phyloP scores from a whole-genome alignment of 2,888 invertebrate genomes.

The Hirtodrosophila cameraria region DNA sequence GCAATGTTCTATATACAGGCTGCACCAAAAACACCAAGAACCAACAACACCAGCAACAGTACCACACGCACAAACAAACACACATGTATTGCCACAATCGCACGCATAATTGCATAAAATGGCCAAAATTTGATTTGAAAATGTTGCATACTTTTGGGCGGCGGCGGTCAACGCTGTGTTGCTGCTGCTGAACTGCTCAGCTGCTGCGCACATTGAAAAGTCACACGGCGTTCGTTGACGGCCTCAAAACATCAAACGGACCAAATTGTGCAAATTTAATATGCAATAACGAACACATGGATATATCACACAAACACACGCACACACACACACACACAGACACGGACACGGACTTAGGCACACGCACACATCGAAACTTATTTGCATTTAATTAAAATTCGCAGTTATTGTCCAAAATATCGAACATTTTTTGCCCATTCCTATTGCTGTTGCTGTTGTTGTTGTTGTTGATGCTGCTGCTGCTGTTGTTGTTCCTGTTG shows the following conservation, averaged over 20 bases:
- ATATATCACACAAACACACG: conserved; percentile 5
- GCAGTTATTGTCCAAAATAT: conserved; percentile 70
- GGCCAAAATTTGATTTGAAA: conserved; percentile 69
- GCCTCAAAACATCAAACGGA: conserved; percentile 56
- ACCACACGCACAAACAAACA: conserved; percentile 5
- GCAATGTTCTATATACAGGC: conserved; percentile 30
- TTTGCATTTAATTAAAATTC: conserved; percentile 76
- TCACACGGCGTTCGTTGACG: conserved; percentile 61
- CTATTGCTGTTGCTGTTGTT: conserved; percentile 36
- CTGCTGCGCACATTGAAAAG: conserved; percentile 60
- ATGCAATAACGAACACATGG: conserved; percentile 49
- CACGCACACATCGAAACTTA: conserved; percentile 44
- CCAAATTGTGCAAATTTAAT: conserved; percentile 68
- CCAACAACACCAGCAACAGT: neutral
- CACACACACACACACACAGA: conserved; percentile 14
- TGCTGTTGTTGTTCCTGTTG: too few species aligned
- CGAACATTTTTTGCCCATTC: conserved; percentile 33
- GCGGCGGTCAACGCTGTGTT: conserved; percentile 3
- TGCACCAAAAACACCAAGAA: conserved; percentile 17
- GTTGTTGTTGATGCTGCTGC: conserved; percentile 20
- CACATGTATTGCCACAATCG: conserved; percentile 59
- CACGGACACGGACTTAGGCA: too few species aligned
- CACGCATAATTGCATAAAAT: conserved; percentile 76
- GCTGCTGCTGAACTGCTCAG: too few species aligned
- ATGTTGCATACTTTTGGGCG: conserved; percentile 61